Evolutionary conservation across 2,888 invertebrate species (phyloP), one percentile per base, ranked within the genome.

Genomic region (Hemistola chrysoprasaria): DNA sequence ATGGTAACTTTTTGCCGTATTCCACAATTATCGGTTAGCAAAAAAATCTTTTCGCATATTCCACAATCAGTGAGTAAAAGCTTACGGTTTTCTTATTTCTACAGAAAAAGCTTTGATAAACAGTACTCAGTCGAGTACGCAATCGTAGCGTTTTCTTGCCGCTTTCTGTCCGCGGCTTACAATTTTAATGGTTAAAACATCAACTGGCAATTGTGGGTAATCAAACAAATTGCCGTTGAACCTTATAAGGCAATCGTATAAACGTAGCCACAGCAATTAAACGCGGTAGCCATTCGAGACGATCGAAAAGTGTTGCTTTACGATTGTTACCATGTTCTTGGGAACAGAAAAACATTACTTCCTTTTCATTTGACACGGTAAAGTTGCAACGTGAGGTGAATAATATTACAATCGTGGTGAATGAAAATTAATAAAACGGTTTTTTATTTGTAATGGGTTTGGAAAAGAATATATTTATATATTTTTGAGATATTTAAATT

Each of bases 201-300:
- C 73, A 68, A 68, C 69, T 70, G 62, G 76, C 75, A 74, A 80
- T 81, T 80, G 79, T 70, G 61, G 63, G 78, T 70, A 81, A 79
- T 84, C 77, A 79, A 78, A 83, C 74, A 80, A 85, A 86, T 85
- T 83, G 76, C 77, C 62, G 71, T 70, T 74, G 67, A 68, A 56
- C 70, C 75, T 67, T 80, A 72, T 77, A 81, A 78, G 81, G 82
- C 78, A 84, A 82, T 76, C 67, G 76, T 68, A 77, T 76, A 77
- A 77, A 76, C 4, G 16, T 16, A 16, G 16, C 16, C 16, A 16
- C 16, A 3, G 16, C 16, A 16, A 16, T 16, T 78, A 71, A 72
- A 62, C 58, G 65, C 61, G 60, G 71, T 68, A 69, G 62, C 69
- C 74, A 74, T 56, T 78, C 76, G 79, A 59, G 69, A 78, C 82